Base-by-base conservation (phyloP, 2,113 vertebrate genomes). In the Perca flavescens region DNA sequence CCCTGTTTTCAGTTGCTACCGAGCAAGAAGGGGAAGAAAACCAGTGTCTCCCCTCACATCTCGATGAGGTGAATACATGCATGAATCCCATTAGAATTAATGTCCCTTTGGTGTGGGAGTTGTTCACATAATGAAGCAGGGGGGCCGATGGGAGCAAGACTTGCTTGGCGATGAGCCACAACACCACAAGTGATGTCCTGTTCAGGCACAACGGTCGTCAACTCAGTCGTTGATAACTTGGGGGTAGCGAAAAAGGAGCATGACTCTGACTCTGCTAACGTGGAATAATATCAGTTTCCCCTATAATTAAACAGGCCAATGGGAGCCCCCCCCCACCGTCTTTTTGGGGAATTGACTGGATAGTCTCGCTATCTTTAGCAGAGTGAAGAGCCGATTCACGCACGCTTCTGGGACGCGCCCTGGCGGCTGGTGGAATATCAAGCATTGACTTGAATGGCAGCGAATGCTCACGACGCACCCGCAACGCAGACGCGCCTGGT, bases 61-160 rank as follows among this genome's bases (percentile, higher is more conserved):
- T 70, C 11, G 0, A 25, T 12, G 16, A 0, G 0, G 60, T 6
- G 58, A 70, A 77, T 57, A 1, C 43, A 67, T 22, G 56, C 73
- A 76, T 0, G 58, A 67, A 80, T 80, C 43, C 7, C 67, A 83
- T 65, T 77, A 22, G 4, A 74, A 54, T 84, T 17, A 65, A 81
- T 64, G 61, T 40, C 31, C 43, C 0, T 19, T 66, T 16, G 31
- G 40, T 57, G 86, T 77, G 47, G 77, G 70, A 79, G 80, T 13
- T 0, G 3, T 14, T 68, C 69, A 64, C 57, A 15, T 58, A 52
- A 58, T 49, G 7, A 63, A 74, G 69, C 63, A n/a, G 2, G 49
- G 25, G 53, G 52, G 22, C 6, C 1, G 22, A 22, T 2, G 6
- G 14, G 58, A 31, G 36, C 0, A 25, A 56, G 22, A 71, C 17